Conservation (phyloP, 2,797 vertebrate species). For the Onychomys arenicola region DNA sequence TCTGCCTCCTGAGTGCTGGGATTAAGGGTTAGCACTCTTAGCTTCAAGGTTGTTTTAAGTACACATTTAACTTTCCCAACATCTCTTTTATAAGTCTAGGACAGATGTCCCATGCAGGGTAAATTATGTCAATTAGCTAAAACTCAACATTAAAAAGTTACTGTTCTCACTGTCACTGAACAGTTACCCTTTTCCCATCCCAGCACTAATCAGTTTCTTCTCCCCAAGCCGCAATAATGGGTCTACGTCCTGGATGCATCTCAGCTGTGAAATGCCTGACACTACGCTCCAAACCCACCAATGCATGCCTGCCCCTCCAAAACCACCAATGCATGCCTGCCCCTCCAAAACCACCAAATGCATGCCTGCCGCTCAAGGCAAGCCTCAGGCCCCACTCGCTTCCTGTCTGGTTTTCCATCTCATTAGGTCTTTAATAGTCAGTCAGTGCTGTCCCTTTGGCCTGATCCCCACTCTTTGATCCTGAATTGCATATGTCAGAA, state of each 20-base stretch:
- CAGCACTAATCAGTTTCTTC: not conserved
- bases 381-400: too few species aligned
- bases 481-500: conserved; percentile 3
- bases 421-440: not conserved
- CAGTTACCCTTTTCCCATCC: not conserved
- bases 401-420: not conserved
- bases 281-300: not conserved
- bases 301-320: not conserved
- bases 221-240: not conserved
- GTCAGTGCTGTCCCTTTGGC: not conserved
- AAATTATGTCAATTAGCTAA: conserved; percentile 36
- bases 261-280: not conserved
- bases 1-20: too few species aligned
- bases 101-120: not conserved
- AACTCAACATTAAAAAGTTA: not conserved
- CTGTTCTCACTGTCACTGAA: not conserved
- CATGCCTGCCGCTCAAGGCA: not conserved
- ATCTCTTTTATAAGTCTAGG: not conserved
- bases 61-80: not conserved
- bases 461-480: not conserved
- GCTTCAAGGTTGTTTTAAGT: conserved; percentile 44
- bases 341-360: not conserved
- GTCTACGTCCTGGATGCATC: not conserved
- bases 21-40: too few species aligned
- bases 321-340: too few species aligned